These are phyloP conservation scores for Cheirogaleus medius DNA, from an alignment of 2,113 vertebrate genomes.

Conservation along the genomic window DNA sequence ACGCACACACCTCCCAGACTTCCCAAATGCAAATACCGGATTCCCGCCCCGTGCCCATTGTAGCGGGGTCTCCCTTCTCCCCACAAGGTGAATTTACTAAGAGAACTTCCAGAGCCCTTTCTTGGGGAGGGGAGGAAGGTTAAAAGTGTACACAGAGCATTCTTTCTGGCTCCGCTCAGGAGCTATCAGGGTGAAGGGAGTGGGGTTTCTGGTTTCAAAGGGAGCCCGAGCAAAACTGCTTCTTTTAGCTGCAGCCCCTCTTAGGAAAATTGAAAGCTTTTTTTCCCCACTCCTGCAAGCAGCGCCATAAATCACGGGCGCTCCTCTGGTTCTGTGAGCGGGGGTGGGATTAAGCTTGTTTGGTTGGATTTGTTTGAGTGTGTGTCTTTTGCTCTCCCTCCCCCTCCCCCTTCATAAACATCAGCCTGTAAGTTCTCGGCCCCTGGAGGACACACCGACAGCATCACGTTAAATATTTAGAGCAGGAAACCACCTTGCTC, in stretches of 20 bases:
- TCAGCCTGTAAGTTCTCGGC: slow-evolving; percentile 77
- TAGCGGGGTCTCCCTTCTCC: neutral
- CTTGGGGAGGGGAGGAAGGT: neutral
- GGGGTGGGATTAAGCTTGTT: slow-evolving; percentile 44
- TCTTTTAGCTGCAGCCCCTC: slow-evolving; percentile 63
- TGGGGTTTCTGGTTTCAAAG: slow-evolving; percentile 83
- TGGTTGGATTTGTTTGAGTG: neutral
- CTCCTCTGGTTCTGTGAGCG: slow-evolving; percentile 26
- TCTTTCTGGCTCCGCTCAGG: slow-evolving; percentile 76
- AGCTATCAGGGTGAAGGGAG: slow-evolving; percentile 66
- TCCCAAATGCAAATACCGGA: neutral
- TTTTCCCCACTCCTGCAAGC: slow-evolving; percentile 44
- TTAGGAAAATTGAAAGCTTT: slow-evolving; percentile 64
- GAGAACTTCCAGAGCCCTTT: slow-evolving; percentile 27
- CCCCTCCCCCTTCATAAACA: slow-evolving; percentile 80
- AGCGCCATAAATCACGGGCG: slow-evolving; percentile 80
- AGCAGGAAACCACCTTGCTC: slow-evolving; percentile 80
- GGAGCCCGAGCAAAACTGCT: slow-evolving; percentile 36
- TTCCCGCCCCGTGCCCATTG: neutral
- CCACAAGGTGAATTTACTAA: rapidly evolving
- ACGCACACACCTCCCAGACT: neutral
- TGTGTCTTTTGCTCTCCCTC: neutral
- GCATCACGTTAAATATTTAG: slow-evolving; percentile 82
- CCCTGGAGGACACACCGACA: slow-evolving; percentile 77
- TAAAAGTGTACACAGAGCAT: neutral